Base-by-base conservation (phyloP, 2,888 invertebrate genomes). In the Drosophila picticornis region DNA sequence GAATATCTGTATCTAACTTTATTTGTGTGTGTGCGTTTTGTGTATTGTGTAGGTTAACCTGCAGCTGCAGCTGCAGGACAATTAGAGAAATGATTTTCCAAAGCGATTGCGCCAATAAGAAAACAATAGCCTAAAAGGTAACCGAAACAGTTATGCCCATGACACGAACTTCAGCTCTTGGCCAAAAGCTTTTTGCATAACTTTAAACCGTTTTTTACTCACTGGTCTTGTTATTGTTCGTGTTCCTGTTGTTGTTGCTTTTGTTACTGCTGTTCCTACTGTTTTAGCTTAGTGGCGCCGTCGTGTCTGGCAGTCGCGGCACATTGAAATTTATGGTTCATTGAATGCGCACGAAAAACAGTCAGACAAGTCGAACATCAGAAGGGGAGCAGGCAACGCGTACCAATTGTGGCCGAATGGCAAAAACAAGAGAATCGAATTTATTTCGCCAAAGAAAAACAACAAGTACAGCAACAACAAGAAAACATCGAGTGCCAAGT, bases 291-390 rank as follows among this genome's bases (percentile, higher is more conserved):
- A 32, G 68, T 61, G 83, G 58, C 83, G 86, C 84, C 87, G 90
- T 75, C 90, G 71, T 76, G 87, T 87, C 87, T 87, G 80, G 76
- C 63, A 74, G 58, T 43, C 61, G 72, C 77, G 88, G 90, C 90
- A 89, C 84, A 90, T 90, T 87, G 69, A 90, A 87, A 87, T 90
- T 87, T 87, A 87, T 87, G 90, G 90, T 89, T 87, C 87, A 87
- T 90, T 90, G 87, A 89, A 90, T 90, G 63, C 88, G 80, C 80
- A 90, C 84, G 84, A 87, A 89, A 90, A 90, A 87, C 85, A 88
- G 79, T 81, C 63, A 72, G 83, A 77, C 78, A 69, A 70, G 50
- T 57, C 40, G 52, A 57, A 55, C 56, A 51, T 70, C 59, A 53
- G 72, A 63, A 68, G 22, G 31, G 50, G 32, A 25, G 46, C 25